Conservation (phyloP, 2,888 invertebrate genomes). For the Mythimna loreyi region DNA sequence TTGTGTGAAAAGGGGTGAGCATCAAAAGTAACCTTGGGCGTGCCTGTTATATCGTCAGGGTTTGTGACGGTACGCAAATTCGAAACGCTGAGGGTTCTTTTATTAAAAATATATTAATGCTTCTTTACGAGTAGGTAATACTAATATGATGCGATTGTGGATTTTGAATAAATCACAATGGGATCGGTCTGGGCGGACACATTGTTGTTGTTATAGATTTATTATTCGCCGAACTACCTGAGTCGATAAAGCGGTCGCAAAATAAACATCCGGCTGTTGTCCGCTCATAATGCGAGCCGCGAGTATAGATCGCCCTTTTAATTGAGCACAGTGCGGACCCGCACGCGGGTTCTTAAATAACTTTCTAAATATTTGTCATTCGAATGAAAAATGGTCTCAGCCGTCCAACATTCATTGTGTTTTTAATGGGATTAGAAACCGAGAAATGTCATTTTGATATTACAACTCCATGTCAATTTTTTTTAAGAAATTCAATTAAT, state of each 20-base stretch:
- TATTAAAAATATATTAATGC: conserved; percentile 69
- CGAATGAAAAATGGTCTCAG: conserved; percentile 87
- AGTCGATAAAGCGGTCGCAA: conserved; percentile 84
- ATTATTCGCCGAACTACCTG: conserved; percentile 87
- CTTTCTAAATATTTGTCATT: conserved; percentile 90
- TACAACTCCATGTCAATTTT: conserved; percentile 76
- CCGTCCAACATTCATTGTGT: conserved; percentile 81
- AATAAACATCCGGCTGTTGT: conserved; percentile 86
- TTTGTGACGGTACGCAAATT: conserved; percentile 74
- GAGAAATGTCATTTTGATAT: conserved; percentile 80
- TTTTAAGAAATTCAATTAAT: conserved; percentile 80
- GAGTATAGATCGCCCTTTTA: conserved; percentile 80
- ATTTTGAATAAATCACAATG: conserved; percentile 79
- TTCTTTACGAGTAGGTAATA: conserved; percentile 66
- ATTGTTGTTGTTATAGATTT: conserved; percentile 86
- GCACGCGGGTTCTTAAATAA: conserved; percentile 81
- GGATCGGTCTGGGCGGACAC: conserved; percentile 69
- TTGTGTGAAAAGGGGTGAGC: conserved; percentile 80
- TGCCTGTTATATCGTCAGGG: conserved; percentile 78
- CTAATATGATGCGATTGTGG: conserved; percentile 79
- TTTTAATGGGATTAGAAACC: conserved; percentile 88
- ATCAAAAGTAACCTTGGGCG: conserved; percentile 78
- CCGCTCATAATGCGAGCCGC: conserved; percentile 79
- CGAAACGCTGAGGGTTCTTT: conserved; percentile 78
- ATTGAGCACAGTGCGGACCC: conserved; percentile 82